Evolutionary conservation across 2,888 invertebrate species (phyloP).

Genomic region (Spilarctia lutea): DNA sequence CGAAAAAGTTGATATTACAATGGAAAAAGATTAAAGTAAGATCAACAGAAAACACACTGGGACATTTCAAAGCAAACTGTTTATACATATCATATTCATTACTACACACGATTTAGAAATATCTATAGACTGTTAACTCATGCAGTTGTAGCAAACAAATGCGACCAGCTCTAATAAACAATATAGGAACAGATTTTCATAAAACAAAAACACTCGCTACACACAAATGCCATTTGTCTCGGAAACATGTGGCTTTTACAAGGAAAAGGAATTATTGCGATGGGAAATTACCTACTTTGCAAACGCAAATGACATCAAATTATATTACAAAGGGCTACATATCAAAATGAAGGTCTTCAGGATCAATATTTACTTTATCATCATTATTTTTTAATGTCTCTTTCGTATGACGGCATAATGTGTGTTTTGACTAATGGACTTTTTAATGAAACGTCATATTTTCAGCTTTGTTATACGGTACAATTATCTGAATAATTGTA

Average conservation of each 20-base stretch:
- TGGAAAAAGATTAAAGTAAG: not conserved
- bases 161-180: not conserved
- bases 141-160: not conserved
- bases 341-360: constrained; percentile 16
- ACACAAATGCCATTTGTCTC: constrained; percentile 19
- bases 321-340: constrained; percentile 19
- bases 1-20: not conserved
- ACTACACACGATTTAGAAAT: not conserved
- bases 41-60: not conserved
- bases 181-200: not conserved
- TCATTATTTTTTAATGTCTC: constrained; percentile 4
- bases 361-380: constrained; percentile 14
- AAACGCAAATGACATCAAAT: constrained; percentile 25
- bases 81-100: not conserved
- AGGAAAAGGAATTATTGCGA: constrained; percentile 24
- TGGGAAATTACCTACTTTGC: constrained; percentile 26
- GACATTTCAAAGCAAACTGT: not conserved
- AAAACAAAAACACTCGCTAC: constrained; percentile 16
- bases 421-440: constrained; percentile 1
- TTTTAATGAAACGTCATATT: not conserved
- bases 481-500: not conserved
- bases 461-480: not conserved
- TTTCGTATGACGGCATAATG: not conserved
- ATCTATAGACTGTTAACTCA: not conserved
- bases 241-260: constrained; percentile 25